phyloP scores from a whole-genome alignment of 2,113 vertebrate genomes.

The Gymnocephalus cernua region DNA sequence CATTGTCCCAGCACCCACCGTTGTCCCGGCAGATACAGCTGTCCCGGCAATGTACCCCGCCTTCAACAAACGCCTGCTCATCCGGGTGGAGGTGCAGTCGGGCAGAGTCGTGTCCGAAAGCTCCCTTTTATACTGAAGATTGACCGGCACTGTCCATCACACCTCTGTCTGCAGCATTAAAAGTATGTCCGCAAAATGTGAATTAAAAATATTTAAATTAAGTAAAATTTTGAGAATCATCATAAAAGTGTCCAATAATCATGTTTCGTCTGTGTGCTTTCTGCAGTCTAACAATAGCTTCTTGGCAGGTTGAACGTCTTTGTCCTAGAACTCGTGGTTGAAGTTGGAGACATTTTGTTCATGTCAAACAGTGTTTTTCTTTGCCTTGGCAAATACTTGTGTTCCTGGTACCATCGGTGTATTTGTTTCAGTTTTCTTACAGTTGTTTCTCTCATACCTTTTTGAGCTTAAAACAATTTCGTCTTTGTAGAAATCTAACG shows the following conservation, averaged over 20 bases:
- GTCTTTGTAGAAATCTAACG: background rate
- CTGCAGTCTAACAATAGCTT: slow-evolving; percentile 5
- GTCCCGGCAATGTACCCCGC: background rate
- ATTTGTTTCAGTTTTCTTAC: background rate
- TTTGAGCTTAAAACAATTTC: background rate
- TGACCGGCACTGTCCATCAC: background rate
- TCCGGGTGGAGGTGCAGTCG: slow-evolving; percentile 73
- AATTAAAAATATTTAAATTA: background rate
- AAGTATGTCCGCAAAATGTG: slow-evolving; percentile 33
- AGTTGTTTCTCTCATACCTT: background rate
- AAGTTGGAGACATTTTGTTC: slow-evolving; percentile 19
- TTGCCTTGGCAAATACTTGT: background rate
- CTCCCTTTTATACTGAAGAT: slow-evolving; percentile 62
- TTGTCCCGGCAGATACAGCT: fast-evolving
- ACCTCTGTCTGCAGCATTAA: background rate
- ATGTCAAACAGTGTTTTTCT: slow-evolving; percentile 22
- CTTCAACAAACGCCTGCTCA: slow-evolving; percentile 72
- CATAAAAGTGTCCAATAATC: background rate
- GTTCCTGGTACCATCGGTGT: background rate
- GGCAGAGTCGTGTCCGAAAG: slow-evolving; percentile 72
- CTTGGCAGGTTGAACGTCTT: slow-evolving; percentile 12
- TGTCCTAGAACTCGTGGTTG: background rate
- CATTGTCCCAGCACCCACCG: background rate
- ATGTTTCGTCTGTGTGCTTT: background rate
- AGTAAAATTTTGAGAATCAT: background rate